Evolutionary conservation across 2,113 vertebrate species (phyloP).

Genomic region (Aplodontia rufa): DNA sequence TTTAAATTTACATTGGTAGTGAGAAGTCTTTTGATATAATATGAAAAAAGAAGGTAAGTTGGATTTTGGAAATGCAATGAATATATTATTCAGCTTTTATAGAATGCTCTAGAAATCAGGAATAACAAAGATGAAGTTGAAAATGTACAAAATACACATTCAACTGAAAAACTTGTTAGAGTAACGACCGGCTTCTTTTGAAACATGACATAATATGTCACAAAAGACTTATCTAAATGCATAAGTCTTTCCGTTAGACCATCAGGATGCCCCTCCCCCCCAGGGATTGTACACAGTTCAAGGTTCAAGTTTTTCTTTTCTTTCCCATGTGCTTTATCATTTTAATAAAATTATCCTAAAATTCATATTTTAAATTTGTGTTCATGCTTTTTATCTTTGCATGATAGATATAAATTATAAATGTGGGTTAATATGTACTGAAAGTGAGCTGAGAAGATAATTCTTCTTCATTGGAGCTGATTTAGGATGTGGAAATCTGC

Average conservation of each 20-base stretch:
- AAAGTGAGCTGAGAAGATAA: slow-evolving; percentile 21
- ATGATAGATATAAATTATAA: slow-evolving; percentile 6
- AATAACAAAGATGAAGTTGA: slow-evolving; percentile 52
- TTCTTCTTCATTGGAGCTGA: slow-evolving; percentile 24
- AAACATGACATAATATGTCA: slow-evolving; percentile 14
- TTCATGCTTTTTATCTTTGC: slow-evolving; percentile 3
- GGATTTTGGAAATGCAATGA: slow-evolving; percentile 59
- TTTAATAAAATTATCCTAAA: slow-evolving; percentile 46
- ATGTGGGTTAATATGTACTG: not conserved
- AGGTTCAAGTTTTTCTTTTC: not conserved
- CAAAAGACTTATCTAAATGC: slow-evolving; percentile 6
- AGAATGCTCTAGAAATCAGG: slow-evolving; percentile 41
- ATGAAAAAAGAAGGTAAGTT: slow-evolving; percentile 54
- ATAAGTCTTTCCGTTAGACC: slow-evolving; percentile 8
- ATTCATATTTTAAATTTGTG: slow-evolving; percentile 43
- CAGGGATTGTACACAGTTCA: slow-evolving; percentile 8
- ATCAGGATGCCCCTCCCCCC: too few species aligned
- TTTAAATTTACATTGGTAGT: slow-evolving; percentile 49
- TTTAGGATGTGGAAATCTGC: not conserved
- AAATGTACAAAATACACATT: slow-evolving; percentile 48
- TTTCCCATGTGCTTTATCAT: not conserved
- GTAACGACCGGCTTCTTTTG: slow-evolving; percentile 43
- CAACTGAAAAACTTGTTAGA: slow-evolving; percentile 37
- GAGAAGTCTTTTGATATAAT: slow-evolving; percentile 55
- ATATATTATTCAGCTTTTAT: slow-evolving; percentile 60